These are phyloP conservation scores for Nyctibius bracteatus DNA, from an alignment of 2,113 vertebrate species.

Conservation along the genomic window DNA sequence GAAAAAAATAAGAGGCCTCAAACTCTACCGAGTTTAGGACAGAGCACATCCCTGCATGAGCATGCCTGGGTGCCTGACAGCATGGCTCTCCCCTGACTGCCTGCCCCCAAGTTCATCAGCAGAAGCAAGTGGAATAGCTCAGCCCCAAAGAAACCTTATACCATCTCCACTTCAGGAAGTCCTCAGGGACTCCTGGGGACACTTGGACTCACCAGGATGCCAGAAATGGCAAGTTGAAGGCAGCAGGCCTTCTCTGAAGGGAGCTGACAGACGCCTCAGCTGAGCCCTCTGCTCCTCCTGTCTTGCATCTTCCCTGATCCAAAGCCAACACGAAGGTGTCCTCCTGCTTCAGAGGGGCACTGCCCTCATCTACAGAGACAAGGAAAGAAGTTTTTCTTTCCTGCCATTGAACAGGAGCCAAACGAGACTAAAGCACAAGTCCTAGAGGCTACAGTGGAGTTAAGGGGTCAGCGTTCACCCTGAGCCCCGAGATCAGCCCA, in stretches of 20 bases:
- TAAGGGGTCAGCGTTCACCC: not conserved
- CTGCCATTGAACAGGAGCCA: not conserved
- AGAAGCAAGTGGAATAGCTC: not conserved
- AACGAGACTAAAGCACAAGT: not conserved
- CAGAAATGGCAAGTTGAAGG: not conserved
- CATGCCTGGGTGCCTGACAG: rapidly evolving
- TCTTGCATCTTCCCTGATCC: not conserved
- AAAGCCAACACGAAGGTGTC: not conserved
- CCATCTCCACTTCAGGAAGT: not conserved
- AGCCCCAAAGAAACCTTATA: not conserved
- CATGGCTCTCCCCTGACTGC: not conserved
- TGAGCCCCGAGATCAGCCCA: not conserved
- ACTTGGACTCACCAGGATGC: not conserved
- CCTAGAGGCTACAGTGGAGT: not conserved
- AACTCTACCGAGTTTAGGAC: not conserved
- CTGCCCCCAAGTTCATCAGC: rapidly evolving
- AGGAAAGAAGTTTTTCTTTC: not conserved
- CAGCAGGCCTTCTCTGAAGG: not conserved
- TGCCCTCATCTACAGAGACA: not conserved
- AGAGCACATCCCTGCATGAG: too few relatives aligned
- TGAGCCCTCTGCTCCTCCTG: not conserved
- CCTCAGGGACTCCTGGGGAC: not conserved
- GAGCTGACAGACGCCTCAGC: too few relatives aligned
- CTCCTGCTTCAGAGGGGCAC: not conserved
- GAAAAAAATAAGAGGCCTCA: not conserved